These are phyloP conservation scores for Miichthys miiuy DNA, from an alignment of 2,797 vertebrate species.

Conservation along the genomic window DNA sequence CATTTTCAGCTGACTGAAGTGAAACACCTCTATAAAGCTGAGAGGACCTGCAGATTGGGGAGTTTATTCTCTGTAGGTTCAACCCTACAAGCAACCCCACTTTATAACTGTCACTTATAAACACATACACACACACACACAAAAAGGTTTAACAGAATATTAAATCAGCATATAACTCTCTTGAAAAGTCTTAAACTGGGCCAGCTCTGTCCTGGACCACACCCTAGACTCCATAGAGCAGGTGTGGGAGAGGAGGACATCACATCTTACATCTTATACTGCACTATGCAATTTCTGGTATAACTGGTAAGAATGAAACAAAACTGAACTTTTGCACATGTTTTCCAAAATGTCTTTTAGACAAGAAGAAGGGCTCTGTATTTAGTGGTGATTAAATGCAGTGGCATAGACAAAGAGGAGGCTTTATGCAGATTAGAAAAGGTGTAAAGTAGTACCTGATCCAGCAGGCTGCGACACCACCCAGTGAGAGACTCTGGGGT, in stretches of 20 bases:
- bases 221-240: too few relatives aligned
- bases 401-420: neutral
- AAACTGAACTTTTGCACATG: neutral
- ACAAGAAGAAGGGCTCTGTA: neutral
- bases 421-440: neutral
- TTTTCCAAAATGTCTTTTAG: neutral
- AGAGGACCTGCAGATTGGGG: neutral
- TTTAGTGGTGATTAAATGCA: too few relatives aligned
- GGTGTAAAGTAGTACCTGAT: slow-evolving; percentile 69
- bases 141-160: neutral
- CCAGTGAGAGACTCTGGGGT: slow-evolving; percentile 80
- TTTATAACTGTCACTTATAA: too few relatives aligned
- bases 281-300: neutral
- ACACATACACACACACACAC: too few relatives aligned
- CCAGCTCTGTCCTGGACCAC: too few relatives aligned
- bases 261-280: neutral
- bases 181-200: too few relatives aligned
- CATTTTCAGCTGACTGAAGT: too few relatives aligned
- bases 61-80: neutral
- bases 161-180: neutral
- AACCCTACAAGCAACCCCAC: neutral
- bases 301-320: neutral
- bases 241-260: too few relatives aligned
- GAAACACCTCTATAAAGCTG: neutral
- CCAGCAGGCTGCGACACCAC: slow-evolving; percentile 82